A percentile compares a stretch with the other conserved stretches of the same genome.
phyloP scores from a whole-genome alignment of 2,113 vertebrate species.

The Girardinichthys multiradiatus region DNA sequence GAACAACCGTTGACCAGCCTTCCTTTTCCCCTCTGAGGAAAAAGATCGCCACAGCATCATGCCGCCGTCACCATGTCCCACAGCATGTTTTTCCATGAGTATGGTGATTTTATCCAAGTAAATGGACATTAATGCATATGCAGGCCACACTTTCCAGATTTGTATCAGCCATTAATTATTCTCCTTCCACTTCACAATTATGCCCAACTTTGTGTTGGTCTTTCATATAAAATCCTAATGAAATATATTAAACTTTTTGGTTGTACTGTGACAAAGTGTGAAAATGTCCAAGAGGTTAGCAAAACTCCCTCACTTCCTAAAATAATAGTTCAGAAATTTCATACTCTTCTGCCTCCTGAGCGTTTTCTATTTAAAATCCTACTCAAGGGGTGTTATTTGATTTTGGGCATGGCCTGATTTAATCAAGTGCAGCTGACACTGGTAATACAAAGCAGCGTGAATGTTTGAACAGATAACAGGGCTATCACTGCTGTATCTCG shows the following conservation, averaged over 20 bases:
- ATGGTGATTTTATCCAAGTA: too few species aligned
- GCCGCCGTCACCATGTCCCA: too few species aligned
- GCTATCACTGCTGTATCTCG: conserved; percentile 53
- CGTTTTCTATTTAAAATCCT: conserved; percentile 50
- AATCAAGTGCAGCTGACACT: conserved; percentile 64
- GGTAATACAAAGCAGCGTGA: conserved; percentile 57
- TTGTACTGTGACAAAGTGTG: conserved; percentile 6
- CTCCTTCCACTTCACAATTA: too few species aligned
- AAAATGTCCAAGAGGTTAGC: conserved; percentile 15
- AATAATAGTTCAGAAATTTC: conserved; percentile 55
- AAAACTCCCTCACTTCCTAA: conserved; percentile 32
- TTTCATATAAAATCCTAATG: too few species aligned
- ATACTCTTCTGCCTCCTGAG: conserved; percentile 35
- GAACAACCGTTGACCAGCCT: too few species aligned
- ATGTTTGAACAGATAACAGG: conserved; percentile 67
- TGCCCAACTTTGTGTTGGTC: too few species aligned
- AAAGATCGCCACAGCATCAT: too few species aligned
- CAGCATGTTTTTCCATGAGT: background rate
- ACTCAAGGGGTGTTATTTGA: conserved; percentile 64
- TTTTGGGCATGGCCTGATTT: conserved; percentile 70
- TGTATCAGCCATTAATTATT: too few species aligned
- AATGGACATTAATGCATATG: too few species aligned
- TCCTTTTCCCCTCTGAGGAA: too few species aligned
- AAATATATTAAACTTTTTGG: too few species aligned
- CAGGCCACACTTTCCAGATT: too few species aligned